Conservation (phyloP, 2,888 invertebrate genomes). For the Nyleta sp. region DNA sequence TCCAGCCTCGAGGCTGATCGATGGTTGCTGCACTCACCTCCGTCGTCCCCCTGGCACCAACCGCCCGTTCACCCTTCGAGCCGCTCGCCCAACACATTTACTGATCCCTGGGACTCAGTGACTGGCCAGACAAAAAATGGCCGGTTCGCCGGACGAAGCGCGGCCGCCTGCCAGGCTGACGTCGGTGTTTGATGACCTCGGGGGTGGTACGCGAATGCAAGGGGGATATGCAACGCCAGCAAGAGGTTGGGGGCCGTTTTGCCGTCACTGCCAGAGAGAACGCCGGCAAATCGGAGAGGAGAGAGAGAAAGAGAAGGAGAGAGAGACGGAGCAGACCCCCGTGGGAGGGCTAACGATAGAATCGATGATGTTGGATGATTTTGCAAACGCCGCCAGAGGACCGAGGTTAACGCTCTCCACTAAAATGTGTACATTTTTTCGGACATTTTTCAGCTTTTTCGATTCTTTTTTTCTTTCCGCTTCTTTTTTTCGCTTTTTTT, state of each 20-base stretch:
- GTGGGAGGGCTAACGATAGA: conserved; percentile 71
- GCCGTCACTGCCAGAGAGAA: conserved; percentile 71
- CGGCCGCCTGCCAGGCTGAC: conserved; percentile 76
- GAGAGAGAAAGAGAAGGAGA: conserved; percentile 54
- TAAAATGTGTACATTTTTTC: conserved; percentile 63
- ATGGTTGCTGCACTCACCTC: conserved; percentile 78
- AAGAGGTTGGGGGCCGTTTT: conserved; percentile 72
- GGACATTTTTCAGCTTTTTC: conserved; percentile 45
- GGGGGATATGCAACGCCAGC: conserved; percentile 68
- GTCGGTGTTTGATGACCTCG: conserved; percentile 82
- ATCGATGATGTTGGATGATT: conserved; percentile 80
- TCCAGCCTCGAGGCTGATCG: conserved; percentile 82
- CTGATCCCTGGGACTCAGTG: conserved; percentile 82
- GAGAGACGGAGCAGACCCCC: conserved; percentile 70
- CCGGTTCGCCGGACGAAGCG: conserved; percentile 77
- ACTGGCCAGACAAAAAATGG: conserved; percentile 83
- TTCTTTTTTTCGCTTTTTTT: conserved; percentile 31
- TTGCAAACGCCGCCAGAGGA: conserved; percentile 72
- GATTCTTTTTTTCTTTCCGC: conserved; percentile 22
- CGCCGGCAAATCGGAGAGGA: conserved; percentile 69
- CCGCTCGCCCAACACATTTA: conserved; percentile 73
- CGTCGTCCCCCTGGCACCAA: conserved; percentile 66
- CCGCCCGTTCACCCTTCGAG: conserved; percentile 68
- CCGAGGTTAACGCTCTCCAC: conserved; percentile 70
- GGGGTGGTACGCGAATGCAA: conserved; percentile 68